A percentile compares a stretch with the other conserved stretches of the same genome.
Conservation (phyloP, 2,113 vertebrate genomes). For the Bujurquina vittata region DNA sequence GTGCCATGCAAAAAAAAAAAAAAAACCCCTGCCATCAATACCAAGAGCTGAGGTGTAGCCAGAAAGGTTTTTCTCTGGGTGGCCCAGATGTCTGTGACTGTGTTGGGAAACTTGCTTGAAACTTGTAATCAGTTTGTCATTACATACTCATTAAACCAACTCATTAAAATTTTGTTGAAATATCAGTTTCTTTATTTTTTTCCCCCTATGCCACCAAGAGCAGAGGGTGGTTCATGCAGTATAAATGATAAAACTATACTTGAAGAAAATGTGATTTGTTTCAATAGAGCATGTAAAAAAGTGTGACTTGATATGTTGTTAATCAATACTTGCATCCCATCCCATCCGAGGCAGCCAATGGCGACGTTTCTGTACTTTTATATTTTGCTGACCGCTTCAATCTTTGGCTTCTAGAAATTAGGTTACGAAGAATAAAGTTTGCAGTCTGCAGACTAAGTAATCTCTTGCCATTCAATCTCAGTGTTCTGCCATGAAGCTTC, state of each 20-base stretch:
- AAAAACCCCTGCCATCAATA: conserved; percentile 30
- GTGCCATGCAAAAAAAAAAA: not conserved
- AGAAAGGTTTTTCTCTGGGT: conserved; percentile 1
- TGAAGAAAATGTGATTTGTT: not conserved
- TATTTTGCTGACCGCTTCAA: not conserved
- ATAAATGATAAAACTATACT: not conserved
- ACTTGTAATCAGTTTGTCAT: conserved; percentile 4
- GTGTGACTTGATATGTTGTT: not conserved
- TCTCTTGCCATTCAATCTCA: not conserved
- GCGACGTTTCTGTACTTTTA: not conserved
- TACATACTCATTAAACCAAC: not conserved
- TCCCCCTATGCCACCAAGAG: not conserved
- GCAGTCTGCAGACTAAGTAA: not conserved
- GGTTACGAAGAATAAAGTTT: not conserved
- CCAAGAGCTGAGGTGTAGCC: not conserved
- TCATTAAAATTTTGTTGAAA: conserved; percentile 9
- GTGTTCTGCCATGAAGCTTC: not conserved
- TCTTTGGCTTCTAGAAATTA: not conserved
- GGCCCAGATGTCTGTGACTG: not conserved
- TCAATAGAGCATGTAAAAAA: not conserved
- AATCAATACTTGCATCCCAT: too few relatives aligned
- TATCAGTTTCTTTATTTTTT: not conserved
- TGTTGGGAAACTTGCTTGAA: not conserved
- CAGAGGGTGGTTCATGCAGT: not conserved
- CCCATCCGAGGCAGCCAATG: not conserved